A percentile compares a stretch with the other conserved stretches of the same genome.
phyloP scores from a whole-genome alignment of 2,888 invertebrate species.

The Tinea trinotella region DNA sequence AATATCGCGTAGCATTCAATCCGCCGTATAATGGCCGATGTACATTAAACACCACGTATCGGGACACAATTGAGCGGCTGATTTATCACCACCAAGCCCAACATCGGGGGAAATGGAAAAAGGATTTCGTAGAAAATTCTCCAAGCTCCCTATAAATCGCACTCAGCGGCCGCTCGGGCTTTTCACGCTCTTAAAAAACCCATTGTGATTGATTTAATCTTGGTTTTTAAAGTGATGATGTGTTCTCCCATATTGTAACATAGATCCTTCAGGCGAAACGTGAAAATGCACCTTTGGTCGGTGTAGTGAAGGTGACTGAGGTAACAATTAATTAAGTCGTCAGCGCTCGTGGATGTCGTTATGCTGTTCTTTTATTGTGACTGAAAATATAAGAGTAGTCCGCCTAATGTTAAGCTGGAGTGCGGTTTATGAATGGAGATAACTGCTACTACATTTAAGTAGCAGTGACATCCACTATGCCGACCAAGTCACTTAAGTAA shows the following conservation, averaged over 20 bases:
- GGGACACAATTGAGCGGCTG: conserved; percentile 49
- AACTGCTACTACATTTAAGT: too few relatives aligned
- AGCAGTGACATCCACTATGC: too few relatives aligned
- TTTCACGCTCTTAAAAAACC: conserved; percentile 30
- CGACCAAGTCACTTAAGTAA: too few relatives aligned
- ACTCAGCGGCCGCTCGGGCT: neutral
- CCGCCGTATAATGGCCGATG: conserved; percentile 31
- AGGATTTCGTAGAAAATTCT: conserved; percentile 34
- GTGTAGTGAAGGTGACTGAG: too few relatives aligned
- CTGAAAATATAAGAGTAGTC: neutral
- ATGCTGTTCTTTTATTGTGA: too few relatives aligned
- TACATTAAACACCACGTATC: conserved; percentile 38
- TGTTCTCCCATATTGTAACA: too few relatives aligned
- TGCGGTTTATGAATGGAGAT: too few relatives aligned
- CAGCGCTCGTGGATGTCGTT: too few relatives aligned
- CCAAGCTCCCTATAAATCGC: conserved; percentile 19
- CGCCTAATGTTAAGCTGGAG: too few relatives aligned
- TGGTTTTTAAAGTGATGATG: conserved; percentile 27
- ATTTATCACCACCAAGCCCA: conserved; percentile 51
- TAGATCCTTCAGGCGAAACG: too few relatives aligned
- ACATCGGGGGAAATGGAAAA: conserved; percentile 34
- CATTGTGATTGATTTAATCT: conserved; percentile 36
- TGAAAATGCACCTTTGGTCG: too few relatives aligned
- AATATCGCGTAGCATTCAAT: neutral
- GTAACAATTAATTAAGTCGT: too few relatives aligned